Evolutionary conservation across 2,888 invertebrate species (phyloP).

Genomic region (Harpalus rufipes): DNA sequence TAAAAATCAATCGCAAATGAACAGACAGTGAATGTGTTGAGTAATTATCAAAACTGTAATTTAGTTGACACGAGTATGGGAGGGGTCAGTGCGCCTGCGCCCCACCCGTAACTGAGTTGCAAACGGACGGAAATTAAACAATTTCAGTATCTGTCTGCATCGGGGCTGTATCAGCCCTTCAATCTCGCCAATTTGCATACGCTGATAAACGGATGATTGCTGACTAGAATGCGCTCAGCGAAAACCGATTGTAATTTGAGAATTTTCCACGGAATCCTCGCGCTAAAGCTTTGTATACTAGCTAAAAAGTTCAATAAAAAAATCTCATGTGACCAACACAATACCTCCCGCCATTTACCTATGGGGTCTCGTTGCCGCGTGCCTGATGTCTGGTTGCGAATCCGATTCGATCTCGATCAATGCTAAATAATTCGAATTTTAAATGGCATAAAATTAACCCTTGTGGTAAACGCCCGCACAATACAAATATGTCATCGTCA

Average conservation of each 20-base stretch:
- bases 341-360: too few species aligned
- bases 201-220: constrained; percentile 44
- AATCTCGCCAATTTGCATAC: constrained; percentile 57
- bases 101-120: constrained; percentile 1
- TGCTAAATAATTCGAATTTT: too few species aligned
- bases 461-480: too few species aligned
- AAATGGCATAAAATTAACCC: too few species aligned
- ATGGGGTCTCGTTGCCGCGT: too few species aligned
- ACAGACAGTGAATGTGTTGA: constrained; percentile 25
- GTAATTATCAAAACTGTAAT: constrained; percentile 61
- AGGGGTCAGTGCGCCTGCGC: background rate
- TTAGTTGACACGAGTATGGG: constrained; percentile 11
- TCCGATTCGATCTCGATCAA: too few species aligned
- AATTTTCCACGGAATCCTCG: background rate
- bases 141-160: constrained; percentile 55
- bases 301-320: background rate
- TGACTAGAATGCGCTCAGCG: constrained; percentile 3
- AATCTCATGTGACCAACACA: too few species aligned
- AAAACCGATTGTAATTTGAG: constrained; percentile 12
- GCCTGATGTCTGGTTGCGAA: too few species aligned
- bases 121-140: constrained; percentile 57
- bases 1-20: constrained; percentile 47
- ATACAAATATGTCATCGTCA: too few species aligned
- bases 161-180: constrained; percentile 28
- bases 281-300: background rate